Percentiles rank a stretch among this genome's conserved stretches.
These are phyloP conservation scores for Scolanthus callimorphus DNA, from an alignment of 92 coral and sea anemone genomes.

Conservation along the genomic window DNA sequence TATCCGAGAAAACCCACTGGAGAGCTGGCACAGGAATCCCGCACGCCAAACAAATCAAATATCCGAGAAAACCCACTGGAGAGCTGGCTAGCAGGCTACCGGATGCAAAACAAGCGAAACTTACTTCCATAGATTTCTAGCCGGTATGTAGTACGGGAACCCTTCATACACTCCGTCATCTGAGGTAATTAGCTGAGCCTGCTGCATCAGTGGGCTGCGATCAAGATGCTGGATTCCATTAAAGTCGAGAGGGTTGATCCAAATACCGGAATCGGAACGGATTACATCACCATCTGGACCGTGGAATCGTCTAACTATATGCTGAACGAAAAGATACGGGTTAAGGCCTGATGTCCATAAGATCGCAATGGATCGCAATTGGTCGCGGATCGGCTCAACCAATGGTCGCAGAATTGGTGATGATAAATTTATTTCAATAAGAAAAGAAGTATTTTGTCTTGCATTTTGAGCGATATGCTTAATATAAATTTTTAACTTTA, in stretches of 20 bases:
- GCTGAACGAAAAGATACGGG: constrained; percentile 38
- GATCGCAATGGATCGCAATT: no score
- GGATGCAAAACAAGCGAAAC: constrained; percentile 3
- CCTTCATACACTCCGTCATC: constrained; percentile 90
- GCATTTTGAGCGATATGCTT: no score
- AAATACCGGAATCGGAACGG: constrained; percentile 76
- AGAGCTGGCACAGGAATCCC: no score
- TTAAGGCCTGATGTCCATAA: not conserved
- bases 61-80: no score
- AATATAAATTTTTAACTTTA: no score
- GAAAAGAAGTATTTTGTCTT: no score
- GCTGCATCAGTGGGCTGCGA: constrained; percentile 52
- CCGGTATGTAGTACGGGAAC: constrained; percentile 89
- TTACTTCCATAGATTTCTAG: constrained; percentile 68
- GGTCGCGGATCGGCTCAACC: no score
- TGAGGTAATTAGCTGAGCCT: constrained; percentile 46
- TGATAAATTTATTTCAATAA: no score
- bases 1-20: no score
- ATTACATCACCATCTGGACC: constrained; percentile 54
- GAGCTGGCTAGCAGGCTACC: no score
- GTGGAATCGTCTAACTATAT: constrained; percentile 78
- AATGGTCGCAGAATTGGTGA: no score
- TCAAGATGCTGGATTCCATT: constrained; percentile 62
- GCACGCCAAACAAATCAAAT: no score
- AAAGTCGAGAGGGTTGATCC: constrained; percentile 89